phyloP scores from a whole-genome alignment of 2,888 invertebrate species.

The Eilema depressum region DNA sequence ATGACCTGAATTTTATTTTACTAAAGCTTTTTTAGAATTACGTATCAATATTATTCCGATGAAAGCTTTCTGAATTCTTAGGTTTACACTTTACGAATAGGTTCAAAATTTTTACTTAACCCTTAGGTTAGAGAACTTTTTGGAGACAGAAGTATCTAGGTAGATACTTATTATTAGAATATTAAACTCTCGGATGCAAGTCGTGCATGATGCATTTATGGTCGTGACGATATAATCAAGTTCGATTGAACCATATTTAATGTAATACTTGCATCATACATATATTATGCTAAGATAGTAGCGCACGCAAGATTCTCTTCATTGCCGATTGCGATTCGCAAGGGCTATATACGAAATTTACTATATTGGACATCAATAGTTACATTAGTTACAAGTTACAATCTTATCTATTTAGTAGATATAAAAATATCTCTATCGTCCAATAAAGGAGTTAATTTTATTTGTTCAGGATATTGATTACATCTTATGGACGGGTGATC shows the following conservation, averaged over 20 bases:
- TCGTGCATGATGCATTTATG: not conserved
- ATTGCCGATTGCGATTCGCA: not conserved
- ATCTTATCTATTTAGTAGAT: too few species aligned
- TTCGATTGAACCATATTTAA: not conserved
- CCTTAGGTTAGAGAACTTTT: too few species aligned
- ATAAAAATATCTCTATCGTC: too few species aligned
- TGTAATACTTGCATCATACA: not conserved
- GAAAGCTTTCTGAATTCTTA: too few species aligned
- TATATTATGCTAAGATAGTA: not conserved
- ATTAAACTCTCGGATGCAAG: not conserved
- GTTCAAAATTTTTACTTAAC: too few species aligned
- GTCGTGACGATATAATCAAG: not conserved
- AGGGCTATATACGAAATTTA: not conserved
- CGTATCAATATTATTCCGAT: too few species aligned
- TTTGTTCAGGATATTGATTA: slow-evolving; percentile 94
- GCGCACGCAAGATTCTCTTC: not conserved
- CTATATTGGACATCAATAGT: not conserved
- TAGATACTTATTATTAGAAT: too few species aligned
- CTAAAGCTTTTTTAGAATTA: not conserved
- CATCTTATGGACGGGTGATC: slow-evolving; percentile 98
- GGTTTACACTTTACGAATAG: too few species aligned
- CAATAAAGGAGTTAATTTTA: not conserved
- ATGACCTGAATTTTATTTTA: not conserved
- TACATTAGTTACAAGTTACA: too few species aligned
- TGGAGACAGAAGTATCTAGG: too few species aligned